A percentile compares a stretch with the other conserved stretches of the same genome.
Conservation (phyloP, 2,888 invertebrate genomes). For the Galeruca laticollis region DNA sequence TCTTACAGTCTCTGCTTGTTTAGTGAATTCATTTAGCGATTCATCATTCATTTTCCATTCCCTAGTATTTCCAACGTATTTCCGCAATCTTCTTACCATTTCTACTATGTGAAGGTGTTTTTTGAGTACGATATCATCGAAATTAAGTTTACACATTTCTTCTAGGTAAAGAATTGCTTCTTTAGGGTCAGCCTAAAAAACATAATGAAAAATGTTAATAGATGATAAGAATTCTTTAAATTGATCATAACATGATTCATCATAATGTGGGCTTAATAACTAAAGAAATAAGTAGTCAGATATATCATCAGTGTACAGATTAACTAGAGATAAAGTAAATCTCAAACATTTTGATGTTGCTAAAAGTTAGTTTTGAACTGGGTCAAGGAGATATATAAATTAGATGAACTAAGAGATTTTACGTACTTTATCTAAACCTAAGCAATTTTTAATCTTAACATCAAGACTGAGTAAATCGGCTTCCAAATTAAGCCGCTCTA, state of each 20-base stretch:
- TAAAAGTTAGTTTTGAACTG: no score
- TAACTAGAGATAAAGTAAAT: neutral
- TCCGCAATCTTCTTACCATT: constrained; percentile 79
- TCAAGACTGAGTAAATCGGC: constrained; percentile 75
- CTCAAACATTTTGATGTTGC: neutral
- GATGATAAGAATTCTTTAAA: constrained; percentile 2
- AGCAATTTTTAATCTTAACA: constrained; percentile 75
- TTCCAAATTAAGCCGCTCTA: constrained; percentile 71
- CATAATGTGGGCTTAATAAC: no score
- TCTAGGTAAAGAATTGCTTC: constrained; percentile 78
- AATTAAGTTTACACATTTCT: constrained; percentile 69
- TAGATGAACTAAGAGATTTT: neutral
- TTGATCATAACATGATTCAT: no score
- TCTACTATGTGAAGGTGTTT: constrained; percentile 85
- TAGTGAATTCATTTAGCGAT: constrained; percentile 74
- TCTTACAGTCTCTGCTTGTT: constrained; percentile 78
- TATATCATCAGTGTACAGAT: no score
- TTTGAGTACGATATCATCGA: constrained; percentile 81
- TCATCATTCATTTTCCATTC: constrained; percentile 77
- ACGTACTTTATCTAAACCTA: constrained; percentile 58
- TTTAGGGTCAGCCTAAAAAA: constrained; percentile 75
- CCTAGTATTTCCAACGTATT: constrained; percentile 83
- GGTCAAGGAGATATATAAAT: no score
- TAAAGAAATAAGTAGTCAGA: neutral
- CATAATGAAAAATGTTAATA: neutral